A percentile compares a stretch with the other conserved stretches of the same genome.
These are phyloP conservation scores for Lasioglossum leucozonium DNA, from an alignment of 2,888 invertebrate species.

Conservation along the genomic window DNA sequence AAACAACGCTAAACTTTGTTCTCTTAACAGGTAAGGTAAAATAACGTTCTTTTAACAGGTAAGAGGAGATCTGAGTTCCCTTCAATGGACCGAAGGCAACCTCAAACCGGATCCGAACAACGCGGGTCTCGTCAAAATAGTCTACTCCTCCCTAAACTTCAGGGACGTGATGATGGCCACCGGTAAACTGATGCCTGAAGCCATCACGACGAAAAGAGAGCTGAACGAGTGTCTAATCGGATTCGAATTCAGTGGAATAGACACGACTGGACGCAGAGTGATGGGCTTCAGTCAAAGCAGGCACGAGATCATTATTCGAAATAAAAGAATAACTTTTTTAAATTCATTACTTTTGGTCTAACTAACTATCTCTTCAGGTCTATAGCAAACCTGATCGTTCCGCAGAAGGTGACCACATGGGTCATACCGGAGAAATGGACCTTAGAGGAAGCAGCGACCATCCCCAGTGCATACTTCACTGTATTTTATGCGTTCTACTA, in stretches of 20 bases:
- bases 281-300: constrained; percentile 83
- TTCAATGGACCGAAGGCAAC: constrained; percentile 93
- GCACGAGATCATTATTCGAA: constrained; percentile 29
- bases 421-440: constrained; percentile 87
- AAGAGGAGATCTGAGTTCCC: constrained; percentile 93
- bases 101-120: constrained; percentile 71
- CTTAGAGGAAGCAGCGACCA: constrained; percentile 88
- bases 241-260: constrained; percentile 89
- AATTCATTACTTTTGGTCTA: neutral
- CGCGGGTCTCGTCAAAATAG: constrained; percentile 86
- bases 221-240: constrained; percentile 89
- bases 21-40: constrained; percentile 85
- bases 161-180: constrained; percentile 97
- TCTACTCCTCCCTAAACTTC: constrained; percentile 95
- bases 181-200: constrained; percentile 94
- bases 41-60: constrained; percentile 79
- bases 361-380: constrained; percentile 25
- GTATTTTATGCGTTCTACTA: constrained; percentile 87
- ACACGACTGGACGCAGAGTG: constrained; percentile 82
- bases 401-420: constrained; percentile 81
- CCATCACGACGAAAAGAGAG: constrained; percentile 89
- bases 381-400: constrained; percentile 35
- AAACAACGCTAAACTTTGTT: neutral
- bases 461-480: constrained; percentile 88
- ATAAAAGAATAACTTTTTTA: neutral